A percentile compares a stretch with the other conserved stretches of the same genome.
Conservation (phyloP, 1,140 invertebrate genomes). For the Ctenoplectra terminalis region DNA sequence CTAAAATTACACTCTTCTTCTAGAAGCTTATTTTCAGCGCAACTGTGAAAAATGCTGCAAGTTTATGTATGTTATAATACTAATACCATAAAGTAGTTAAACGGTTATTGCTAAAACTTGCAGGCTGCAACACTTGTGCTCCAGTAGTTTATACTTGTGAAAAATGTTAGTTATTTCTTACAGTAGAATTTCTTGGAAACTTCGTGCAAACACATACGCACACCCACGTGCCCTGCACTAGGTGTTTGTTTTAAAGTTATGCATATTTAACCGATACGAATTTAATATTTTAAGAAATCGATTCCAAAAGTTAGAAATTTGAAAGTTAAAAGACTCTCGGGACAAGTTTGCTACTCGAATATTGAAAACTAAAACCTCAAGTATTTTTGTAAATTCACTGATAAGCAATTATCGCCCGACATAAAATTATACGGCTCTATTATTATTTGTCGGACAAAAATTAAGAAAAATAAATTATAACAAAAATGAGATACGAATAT, state of each 20-base stretch:
- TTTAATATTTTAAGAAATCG: not conserved
- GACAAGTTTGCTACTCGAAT: not conserved
- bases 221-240: not conserved
- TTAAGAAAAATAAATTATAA: too few species aligned
- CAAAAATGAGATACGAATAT: too few species aligned
- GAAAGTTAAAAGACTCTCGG: not conserved
- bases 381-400: not conserved
- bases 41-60: not conserved
- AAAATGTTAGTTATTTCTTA: constrained; percentile 5
- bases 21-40: not conserved
- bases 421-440: too few species aligned
- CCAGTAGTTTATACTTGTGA: not conserved
- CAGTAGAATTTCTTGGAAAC: not conserved
- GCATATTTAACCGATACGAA: not conserved
- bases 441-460: too few species aligned
- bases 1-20: not conserved
- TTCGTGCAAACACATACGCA: not conserved
- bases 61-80: not conserved
- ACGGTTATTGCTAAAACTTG: constrained; percentile 2
- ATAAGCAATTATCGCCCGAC: too few species aligned
- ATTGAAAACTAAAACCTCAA: not conserved
- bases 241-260: not conserved
- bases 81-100: constrained; percentile 22
- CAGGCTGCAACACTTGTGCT: not conserved
- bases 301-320: not conserved